Evolutionary conservation across 1,140 invertebrate species (phyloP), one percentile per base, ranked within the genome.

Genomic region (Chlorops oryzae): DNA sequence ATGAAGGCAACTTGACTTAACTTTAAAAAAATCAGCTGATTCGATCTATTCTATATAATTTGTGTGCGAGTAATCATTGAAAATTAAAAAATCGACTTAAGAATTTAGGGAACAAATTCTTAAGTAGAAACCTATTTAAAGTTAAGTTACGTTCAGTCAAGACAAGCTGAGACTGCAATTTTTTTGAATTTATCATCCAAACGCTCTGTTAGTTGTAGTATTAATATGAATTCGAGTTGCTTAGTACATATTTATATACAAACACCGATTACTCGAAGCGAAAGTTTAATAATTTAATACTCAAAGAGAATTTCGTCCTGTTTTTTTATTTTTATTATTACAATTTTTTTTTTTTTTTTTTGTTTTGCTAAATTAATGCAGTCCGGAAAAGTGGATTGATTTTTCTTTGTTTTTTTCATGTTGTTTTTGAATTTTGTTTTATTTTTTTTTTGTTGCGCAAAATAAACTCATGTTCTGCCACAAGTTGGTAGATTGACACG

Each of bases 401-500:
- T 38, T 6, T 38, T 38, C n/a, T 38, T 38, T 9, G n/a, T 38
- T 6, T 38, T 38, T 6, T 38, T 38, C 5, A 61, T 61, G 61
- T 63, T 61, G 63, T 52, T 27, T 38, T 28, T 57, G 34, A 9
- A 20, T 43, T 40, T 54, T 56, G 51, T 39, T 39, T 42, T 44
- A 22, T 13, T 7, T 20, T 42, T 23, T 24, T 28, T 45, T 25
- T 20, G 15, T 32, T 28, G n/a, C 18, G 22, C 42, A 20, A 21
- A 18, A 39, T 13, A 39, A n/a, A 18, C 38, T 10, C 18, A 39
- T 18, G 18, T n/a, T 7, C 18, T 5, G 13, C 22, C 40, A 42
- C 48, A 47, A n/a, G 41, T 83, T 27, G 86, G 84, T 52, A 88
- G 64, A 75, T 92, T 91, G 48, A 91, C 87, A 51, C 76, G 79